Base-by-base conservation (phyloP, 2,888 invertebrate genomes). In the Caenorhabditis uteleia region DNA sequence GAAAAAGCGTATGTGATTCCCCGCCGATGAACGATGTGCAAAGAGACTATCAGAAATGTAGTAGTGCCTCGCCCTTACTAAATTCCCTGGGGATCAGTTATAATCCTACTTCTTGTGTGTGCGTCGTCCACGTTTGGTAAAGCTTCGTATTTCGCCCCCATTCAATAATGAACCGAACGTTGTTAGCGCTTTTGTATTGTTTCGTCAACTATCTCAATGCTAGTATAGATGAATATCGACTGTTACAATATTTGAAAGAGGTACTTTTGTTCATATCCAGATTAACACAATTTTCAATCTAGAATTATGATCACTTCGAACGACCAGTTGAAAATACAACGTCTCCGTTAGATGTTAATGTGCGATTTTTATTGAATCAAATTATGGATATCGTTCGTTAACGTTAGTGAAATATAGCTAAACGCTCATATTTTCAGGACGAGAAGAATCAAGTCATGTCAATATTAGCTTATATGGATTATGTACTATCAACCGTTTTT, bases 371-470 rank as follows among this genome's bases (percentile, higher is more conserved):
- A 2, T 57, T 75, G 6, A 75, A 73, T 44, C 75, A 75, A 39
- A 75, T 75, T 33, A 20, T 73, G 29, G 75, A 75, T 48, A 68
- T 75, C 8, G 69, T 40, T 27, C 6, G n/a, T 31, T 43, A n/a
- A 12, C 10, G 3, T 26, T 26, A 18, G 23, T 21, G 5, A 42
- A 45, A 6, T 4, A 33, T 47, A 8, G 2, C 3, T 1, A 7
- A 44, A 3, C n/a, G 27, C 12, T 53, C 12, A 16, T 23, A 25
- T 20, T 55, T 66, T 39, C 18, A 69, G 67, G 72, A 75, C 38
- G 75, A 75, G 47, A 75, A 70, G 36, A 73, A 73, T 42, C 75
- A 75, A 56, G 68, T 70, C n/a, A 73, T 75, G 70, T 67, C 73
- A 0, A 62, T 75, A 27, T 38, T 75, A 14, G 75, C 75, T 3